Base-by-base conservation (phyloP, 2,888 invertebrate species). In the Stenodema calcarata region DNA sequence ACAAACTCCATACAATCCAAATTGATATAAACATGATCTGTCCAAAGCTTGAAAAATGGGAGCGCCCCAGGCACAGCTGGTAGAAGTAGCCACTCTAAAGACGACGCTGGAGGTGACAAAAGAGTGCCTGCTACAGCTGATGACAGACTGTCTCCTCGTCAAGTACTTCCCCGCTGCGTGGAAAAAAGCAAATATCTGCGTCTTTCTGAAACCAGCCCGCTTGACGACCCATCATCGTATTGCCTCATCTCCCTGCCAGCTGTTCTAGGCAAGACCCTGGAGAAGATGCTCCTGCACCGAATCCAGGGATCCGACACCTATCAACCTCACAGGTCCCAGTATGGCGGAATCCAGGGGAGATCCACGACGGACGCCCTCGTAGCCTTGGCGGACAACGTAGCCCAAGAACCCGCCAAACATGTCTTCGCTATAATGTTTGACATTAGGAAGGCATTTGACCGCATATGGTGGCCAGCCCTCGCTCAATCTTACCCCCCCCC, bases 391-490 rank as follows among this genome's bases (percentile, higher is more conserved):
- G 23, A 54, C 9, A 54, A n/a, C 30, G 62, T 47, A 16, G 16
- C n/a, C 28, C 16, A n/a, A 1, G 7, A 30, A 0, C 54, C 16
- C 1, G 7, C 1, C 14, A 30, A 28, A 28, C 62, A 82, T n/a
- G 82, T 14, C 2, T 23, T 84, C 14, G 28, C 23, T 4, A 30
- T 86, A 9, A 16, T 86, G 16, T 54, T 86, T 12, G 86, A 86
- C 54, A 86, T 86, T 0, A 3, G 23, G 16, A 73, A 73, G 69
- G 83, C 83, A 6, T 83, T 83, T 41, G 83, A 85, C 70, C 62
- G 69, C 0, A 44, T 86, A 28, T 86, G 86, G 86, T 86, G 86
- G 86, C 78, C 80, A 4, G 62, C 80, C 12, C 16, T 73, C 6
- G 6, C 6, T 4, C 73, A 12, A 16, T 28, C 28, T n/a, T 86